Conservation (phyloP, 2,113 vertebrate species). For the Sula dactylatra region DNA sequence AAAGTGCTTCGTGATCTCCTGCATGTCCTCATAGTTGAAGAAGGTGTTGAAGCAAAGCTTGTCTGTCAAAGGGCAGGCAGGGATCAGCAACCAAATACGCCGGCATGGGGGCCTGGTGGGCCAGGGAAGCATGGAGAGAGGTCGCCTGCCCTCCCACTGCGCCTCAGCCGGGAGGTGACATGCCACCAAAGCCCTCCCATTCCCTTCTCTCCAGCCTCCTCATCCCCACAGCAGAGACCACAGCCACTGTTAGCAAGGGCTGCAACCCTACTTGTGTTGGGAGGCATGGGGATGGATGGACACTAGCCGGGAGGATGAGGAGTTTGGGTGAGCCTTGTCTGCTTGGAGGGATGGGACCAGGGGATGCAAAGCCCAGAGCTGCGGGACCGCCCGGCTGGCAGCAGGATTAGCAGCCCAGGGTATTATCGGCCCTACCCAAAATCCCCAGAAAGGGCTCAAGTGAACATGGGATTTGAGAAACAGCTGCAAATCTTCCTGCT, state of each 20-base stretch:
- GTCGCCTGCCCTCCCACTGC: background rate
- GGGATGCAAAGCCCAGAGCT: background rate
- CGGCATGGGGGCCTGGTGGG: rapidly evolving
- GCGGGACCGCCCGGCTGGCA: background rate
- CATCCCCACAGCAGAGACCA: background rate
- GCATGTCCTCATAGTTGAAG: constrained; percentile 98
- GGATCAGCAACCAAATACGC: background rate
- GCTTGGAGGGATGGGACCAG: background rate
- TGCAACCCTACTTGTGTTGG: background rate
- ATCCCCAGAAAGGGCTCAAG: background rate
- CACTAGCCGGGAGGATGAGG: background rate
- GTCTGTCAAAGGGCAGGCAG: constrained; percentile 76
- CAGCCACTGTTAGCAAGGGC: background rate
- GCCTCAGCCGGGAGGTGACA: background rate
- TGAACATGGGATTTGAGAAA: background rate
- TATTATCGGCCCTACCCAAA: background rate
- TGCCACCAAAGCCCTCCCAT: background rate
- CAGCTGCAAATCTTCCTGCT: background rate
- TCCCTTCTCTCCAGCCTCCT: background rate
- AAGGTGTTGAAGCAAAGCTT: constrained; percentile 97
- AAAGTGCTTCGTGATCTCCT: constrained; percentile 98
- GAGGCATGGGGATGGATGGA: background rate
- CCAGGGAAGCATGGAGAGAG: background rate
- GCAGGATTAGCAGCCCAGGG: background rate
- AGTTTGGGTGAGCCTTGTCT: background rate